Evolutionary conservation across 2,888 invertebrate species (phyloP).

Genomic region (Dorcus hopei): DNA sequence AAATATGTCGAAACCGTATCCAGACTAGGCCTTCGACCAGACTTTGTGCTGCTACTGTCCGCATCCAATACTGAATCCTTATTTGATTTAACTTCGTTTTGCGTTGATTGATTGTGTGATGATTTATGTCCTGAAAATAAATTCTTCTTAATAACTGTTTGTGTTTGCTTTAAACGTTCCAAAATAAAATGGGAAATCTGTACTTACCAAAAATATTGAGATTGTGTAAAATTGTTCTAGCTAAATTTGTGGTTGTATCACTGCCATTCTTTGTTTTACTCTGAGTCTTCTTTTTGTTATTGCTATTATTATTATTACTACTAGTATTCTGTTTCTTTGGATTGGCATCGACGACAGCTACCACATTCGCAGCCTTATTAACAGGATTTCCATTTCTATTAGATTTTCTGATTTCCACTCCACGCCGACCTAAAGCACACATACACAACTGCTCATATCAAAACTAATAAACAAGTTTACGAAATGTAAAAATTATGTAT

Average conservation of each 20-base stretch:
- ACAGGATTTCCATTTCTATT: constrained; percentile 29
- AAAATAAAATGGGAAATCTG: not conserved
- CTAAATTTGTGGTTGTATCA: constrained; percentile 61
- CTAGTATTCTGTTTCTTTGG: constrained; percentile 37
- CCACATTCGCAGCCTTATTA: constrained; percentile 26
- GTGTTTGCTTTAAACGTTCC: not conserved
- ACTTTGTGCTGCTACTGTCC: constrained; percentile 71
- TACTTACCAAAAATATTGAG: constrained; percentile 72
- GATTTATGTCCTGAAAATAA: constrained; percentile 48
- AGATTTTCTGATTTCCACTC: constrained; percentile 39
- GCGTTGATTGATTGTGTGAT: constrained; percentile 29
- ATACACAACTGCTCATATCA: not conserved
- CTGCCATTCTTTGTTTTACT: constrained; percentile 44
- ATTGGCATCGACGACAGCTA: constrained; percentile 16
- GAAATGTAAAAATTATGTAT: too few species aligned
- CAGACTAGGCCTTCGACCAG: constrained; percentile 75
- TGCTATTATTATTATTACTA: constrained; percentile 13
- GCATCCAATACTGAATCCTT: constrained; percentile 55
- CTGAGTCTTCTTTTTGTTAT: constrained; percentile 50
- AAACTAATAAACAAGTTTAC: not conserved
- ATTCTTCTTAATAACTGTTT: not conserved
- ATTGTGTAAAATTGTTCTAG: constrained; percentile 75
- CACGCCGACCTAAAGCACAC: constrained; percentile 36
- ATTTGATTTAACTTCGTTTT: constrained; percentile 36
- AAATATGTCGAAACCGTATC: constrained; percentile 88